Evolutionary conservation across 2,113 vertebrate species (phyloP).

Genomic region (Bubalus kerabau): DNA sequence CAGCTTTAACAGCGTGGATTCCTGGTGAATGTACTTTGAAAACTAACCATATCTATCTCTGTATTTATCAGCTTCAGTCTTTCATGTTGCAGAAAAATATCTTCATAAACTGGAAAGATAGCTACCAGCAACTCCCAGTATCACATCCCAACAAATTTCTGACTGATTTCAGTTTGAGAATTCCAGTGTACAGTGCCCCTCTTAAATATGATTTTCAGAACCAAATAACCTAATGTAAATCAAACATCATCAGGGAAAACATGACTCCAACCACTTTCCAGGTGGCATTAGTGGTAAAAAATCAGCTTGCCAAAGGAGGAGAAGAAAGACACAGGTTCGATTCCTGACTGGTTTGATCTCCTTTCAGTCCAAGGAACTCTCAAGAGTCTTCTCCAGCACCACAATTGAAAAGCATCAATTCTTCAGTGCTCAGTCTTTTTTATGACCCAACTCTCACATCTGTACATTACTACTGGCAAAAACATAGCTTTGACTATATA

Average conservation of each 20-base stretch:
- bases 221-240: neutral
- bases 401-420: neutral
- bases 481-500: neutral
- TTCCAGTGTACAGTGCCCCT: neutral
- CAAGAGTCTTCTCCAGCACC: neutral
- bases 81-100: neutral
- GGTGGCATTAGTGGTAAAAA: neutral
- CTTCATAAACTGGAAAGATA: neutral
- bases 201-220: neutral
- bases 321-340: neutral
- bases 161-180: neutral
- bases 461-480: neutral
- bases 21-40: neutral
- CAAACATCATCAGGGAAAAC: neutral
- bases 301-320: neutral
- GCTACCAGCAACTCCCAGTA: neutral
- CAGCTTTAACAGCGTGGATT: neutral
- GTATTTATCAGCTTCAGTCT: neutral
- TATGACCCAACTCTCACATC: neutral
- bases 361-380: neutral
- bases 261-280: neutral
- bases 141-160: neutral
- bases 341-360: neutral
- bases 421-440: neutral
- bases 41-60: neutral